A percentile compares a stretch with the other conserved stretches of the same genome.
These are phyloP conservation scores for Stichopus chloronotus DNA, from an alignment of 35 echinoderm and acorn worm species.

Conservation along the genomic window DNA sequence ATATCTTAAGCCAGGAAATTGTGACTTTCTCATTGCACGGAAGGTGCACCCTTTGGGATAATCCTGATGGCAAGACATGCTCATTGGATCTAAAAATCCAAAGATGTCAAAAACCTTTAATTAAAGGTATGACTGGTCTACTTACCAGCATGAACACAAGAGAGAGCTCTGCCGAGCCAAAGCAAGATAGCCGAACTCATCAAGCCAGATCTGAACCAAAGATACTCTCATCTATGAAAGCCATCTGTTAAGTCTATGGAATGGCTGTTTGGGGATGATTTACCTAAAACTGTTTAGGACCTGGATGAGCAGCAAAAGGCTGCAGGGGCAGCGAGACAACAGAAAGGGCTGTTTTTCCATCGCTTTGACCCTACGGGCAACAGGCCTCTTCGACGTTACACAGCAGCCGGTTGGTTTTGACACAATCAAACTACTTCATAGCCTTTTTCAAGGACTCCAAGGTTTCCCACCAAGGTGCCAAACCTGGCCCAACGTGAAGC, in stretches of 20 bases:
- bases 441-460: background rate
- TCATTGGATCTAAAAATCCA: constrained; percentile 12
- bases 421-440: background rate
- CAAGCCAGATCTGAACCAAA: constrained; percentile 26
- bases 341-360: background rate
- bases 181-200: constrained; percentile 40
- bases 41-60: constrained; percentile 22
- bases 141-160: background rate
- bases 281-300: constrained; percentile 54
- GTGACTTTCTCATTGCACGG: background rate
- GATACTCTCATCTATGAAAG: constrained; percentile 37
- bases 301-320: constrained; percentile 49
- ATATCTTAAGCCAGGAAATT: constrained; percentile 1
- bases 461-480: background rate
- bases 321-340: constrained; percentile 1
- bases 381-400: background rate
- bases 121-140: background rate
- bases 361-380: background rate
- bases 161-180: background rate
- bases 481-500: background rate
- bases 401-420: background rate
- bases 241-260: background rate
- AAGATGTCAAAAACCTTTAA: background rate
- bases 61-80: background rate
- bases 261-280: constrained; percentile 42